phyloP scores from a whole-genome alignment of 1,140 invertebrate species.

The Ceratina australensis region DNA sequence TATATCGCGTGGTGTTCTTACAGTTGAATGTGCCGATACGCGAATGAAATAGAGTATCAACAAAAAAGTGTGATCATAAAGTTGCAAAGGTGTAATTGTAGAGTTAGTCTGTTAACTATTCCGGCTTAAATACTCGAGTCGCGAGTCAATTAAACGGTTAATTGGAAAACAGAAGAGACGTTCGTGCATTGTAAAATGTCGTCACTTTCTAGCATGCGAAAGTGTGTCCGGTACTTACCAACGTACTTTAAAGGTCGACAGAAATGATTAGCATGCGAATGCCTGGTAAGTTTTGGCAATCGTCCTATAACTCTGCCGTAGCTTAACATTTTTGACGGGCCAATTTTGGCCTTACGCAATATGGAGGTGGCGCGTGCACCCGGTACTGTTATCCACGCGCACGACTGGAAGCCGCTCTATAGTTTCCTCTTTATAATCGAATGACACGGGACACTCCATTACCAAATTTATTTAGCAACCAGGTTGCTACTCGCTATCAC shows the following conservation, averaged over 20 bases:
- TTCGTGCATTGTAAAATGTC: neutral
- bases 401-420: slow-evolving; percentile 35
- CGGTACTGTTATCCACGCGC: slow-evolving; percentile 41
- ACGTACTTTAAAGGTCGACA: slow-evolving; percentile 51
- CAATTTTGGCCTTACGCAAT: slow-evolving; percentile 66
- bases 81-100: neutral
- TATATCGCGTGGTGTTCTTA: slow-evolving; percentile 34
- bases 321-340: slow-evolving; percentile 57
- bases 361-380: slow-evolving; percentile 61
- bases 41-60: slow-evolving; percentile 15
- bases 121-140: neutral
- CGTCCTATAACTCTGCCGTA: slow-evolving; percentile 50
- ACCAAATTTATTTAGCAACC: slow-evolving; percentile 45
- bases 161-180: neutral
- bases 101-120: neutral
- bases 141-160: neutral
- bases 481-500: neutral
- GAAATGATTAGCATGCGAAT: slow-evolving; percentile 38
- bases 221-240: slow-evolving; percentile 13
- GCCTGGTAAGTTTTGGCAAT: slow-evolving; percentile 48
- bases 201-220: neutral
- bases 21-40: neutral
- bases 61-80: neutral
- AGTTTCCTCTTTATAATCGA: slow-evolving; percentile 42
- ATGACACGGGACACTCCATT: slow-evolving; percentile 57